phyloP scores from a whole-genome alignment of 2,888 invertebrate genomes.

The Lasius platythorax region DNA sequence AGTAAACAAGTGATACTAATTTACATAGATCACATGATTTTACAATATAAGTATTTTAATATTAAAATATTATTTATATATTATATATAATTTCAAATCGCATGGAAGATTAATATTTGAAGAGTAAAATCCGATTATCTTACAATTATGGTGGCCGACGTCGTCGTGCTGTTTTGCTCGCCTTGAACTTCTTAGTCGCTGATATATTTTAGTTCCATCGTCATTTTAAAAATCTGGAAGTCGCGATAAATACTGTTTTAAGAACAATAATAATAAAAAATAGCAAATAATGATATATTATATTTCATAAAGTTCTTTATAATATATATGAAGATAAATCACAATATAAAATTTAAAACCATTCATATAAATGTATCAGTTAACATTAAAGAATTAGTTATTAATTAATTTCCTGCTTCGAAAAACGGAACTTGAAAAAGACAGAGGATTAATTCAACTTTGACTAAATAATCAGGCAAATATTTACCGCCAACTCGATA shows the following conservation, averaged over 20 bases:
- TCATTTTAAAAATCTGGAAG: conserved; percentile 74
- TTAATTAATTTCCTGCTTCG: not conserved
- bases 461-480: not conserved
- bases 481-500: conserved; percentile 87
- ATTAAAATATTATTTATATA: too few relatives aligned
- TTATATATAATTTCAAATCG: too few relatives aligned
- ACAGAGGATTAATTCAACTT: not conserved
- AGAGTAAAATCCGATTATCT: too few relatives aligned
- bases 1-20: too few relatives aligned
- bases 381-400: not conserved
- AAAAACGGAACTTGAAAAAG: not conserved
- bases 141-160: conserved; percentile 60
- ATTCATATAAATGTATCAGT: not conserved
- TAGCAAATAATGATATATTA: not conserved
- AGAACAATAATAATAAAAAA: conserved; percentile 5
- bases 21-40: too few relatives aligned
- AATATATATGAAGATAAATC: not conserved
- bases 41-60: too few relatives aligned
- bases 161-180: conserved; percentile 38
- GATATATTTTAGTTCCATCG: conserved; percentile 55
- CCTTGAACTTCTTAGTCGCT: not conserved
- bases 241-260: not conserved
- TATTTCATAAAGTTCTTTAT: not conserved
- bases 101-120: too few relatives aligned
- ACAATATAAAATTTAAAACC: not conserved